Percentiles rank a stretch among this genome's conserved stretches.
Conservation (phyloP, 2,888 invertebrate species). For the Chouioia cunea region DNA sequence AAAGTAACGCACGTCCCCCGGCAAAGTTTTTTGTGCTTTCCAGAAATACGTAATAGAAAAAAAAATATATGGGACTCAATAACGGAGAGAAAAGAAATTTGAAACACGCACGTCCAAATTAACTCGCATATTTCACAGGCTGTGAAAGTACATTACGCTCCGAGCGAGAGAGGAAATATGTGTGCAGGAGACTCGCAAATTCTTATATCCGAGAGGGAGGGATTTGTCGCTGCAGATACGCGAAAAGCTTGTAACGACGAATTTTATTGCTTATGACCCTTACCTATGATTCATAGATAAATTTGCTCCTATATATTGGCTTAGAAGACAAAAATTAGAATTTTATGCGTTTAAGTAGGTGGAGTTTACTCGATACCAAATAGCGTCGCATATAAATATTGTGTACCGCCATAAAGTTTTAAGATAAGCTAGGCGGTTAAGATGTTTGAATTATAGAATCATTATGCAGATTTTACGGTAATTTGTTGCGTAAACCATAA, state of each 20-base stretch:
- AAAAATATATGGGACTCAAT: slow-evolving; percentile 34
- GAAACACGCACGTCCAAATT: slow-evolving; percentile 35
- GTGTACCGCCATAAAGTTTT: no score
- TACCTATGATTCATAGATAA: slow-evolving; percentile 56
- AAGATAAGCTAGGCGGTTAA: no score
- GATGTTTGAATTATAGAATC: no score
- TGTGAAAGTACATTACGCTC: slow-evolving; percentile 28
- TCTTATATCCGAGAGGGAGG: slow-evolving; percentile 33
- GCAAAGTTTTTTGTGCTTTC: no score
- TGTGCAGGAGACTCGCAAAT: slow-evolving; percentile 31
- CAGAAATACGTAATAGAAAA: no score
- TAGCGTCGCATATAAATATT: no score
- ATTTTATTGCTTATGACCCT: slow-evolving; percentile 56
- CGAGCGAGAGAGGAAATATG: slow-evolving; percentile 15
- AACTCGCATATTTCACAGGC: slow-evolving; percentile 36
- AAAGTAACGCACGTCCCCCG: no score
- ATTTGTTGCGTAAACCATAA: no score
- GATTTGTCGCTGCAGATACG: slow-evolving; percentile 1
- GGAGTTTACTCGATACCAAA: no score
- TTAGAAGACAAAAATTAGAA: slow-evolving; percentile 4
- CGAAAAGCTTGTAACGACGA: slow-evolving; percentile 34
- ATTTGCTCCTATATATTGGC: slow-evolving; percentile 22
- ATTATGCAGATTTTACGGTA: no score
- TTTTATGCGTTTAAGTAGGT: no score
- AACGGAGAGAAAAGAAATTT: slow-evolving; percentile 31